phyloP scores from a whole-genome alignment of 2,888 invertebrate genomes.

The Melipona beecheii region DNA sequence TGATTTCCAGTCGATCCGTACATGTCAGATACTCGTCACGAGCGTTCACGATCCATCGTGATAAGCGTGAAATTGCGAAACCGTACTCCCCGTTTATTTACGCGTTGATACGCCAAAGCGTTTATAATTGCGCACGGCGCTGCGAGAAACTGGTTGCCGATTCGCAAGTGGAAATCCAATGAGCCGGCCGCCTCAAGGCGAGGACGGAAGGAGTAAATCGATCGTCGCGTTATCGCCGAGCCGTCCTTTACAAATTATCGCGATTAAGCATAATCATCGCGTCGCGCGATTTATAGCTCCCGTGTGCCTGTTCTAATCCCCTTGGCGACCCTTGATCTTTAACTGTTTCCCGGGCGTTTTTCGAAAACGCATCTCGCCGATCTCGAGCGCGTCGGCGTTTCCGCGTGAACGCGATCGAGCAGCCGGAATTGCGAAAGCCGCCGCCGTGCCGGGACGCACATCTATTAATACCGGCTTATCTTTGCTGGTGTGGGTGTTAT shows the following conservation, averaged over 20 bases:
- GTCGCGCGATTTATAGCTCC: slow-evolving; percentile 21
- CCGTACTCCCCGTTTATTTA: slow-evolving; percentile 40
- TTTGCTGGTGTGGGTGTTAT: slow-evolving; percentile 83
- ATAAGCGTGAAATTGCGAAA: slow-evolving; percentile 5
- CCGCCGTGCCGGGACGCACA: slow-evolving; percentile 75
- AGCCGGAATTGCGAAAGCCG: slow-evolving; percentile 66
- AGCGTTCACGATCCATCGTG: neutral
- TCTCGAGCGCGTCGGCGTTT: slow-evolving; percentile 26
- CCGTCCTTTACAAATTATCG: slow-evolving; percentile 39
- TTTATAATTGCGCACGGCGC: slow-evolving; percentile 15
- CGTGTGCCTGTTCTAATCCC: neutral
- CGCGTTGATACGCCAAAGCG: neutral
- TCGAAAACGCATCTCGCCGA: slow-evolving; percentile 17
- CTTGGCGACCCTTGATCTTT: slow-evolving; percentile 33
- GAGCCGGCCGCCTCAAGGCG: neutral
- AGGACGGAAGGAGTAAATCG: no score
- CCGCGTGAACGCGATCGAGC: slow-evolving; percentile 32
- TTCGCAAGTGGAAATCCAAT: slow-evolving; percentile 2
- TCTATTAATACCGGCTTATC: slow-evolving; percentile 81
- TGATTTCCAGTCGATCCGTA: neutral
- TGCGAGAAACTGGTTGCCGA: slow-evolving; percentile 37
- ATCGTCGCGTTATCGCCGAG: slow-evolving; percentile 29
- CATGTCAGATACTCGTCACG: no score
- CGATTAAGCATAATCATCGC: slow-evolving; percentile 38
- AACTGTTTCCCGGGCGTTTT: slow-evolving; percentile 32